Evolutionary conservation across 2,888 invertebrate genomes (phyloP), one percentile per base, ranked within the genome.

Genomic region (Smittia aterrima): DNA sequence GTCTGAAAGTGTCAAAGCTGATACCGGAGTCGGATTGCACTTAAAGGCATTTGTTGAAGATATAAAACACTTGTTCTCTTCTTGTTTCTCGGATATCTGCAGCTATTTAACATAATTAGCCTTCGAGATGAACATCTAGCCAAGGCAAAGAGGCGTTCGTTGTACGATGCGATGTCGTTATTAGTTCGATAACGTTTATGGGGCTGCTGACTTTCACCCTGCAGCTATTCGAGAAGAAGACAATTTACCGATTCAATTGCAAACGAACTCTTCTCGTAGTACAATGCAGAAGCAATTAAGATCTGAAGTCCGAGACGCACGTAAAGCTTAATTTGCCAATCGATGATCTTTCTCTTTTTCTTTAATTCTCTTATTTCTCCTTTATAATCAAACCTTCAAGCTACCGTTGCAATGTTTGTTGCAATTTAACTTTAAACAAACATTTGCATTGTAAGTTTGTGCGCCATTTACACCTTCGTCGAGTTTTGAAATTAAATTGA

Each of bases 31-130:
- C 58, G 20, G 58, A 58, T 22, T 58, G 58, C 58, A 22, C 58
- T 58, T 22, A 24, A 58, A 58, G 58, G 58, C 58, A 58, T 58
- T 58, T 47, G n/a, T n/a, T n/a, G n/a, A 9, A 18, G 53, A 47
- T 18, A 47, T 47, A 47, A 47, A 47, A 22, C 58, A 58, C 58
- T 58, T 58, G 58, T 58, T 47, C 38, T 4, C 11, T 47, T 47
- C 47, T 47, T 11, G 13, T 47, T 47, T 16, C 13, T 47, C 47
- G 13, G 9, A 11, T 47, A 47, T 47, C 47, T 58, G 58, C 20
- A 58, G 58, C 58, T 22, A 58, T 58, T 58, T 58, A 58, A 58
- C 47, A 58, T 58, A 58, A 58, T 58, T 58, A 24, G 58, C 58
- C 58, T 24, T 18, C 24, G 24, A 18, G 58, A 47, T 47, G 47